A percentile compares a stretch with the other conserved stretches of the same genome.
Conservation (phyloP, 37 sponge, comb jelly and placozoan species). For the Bolinopsis microptera region DNA sequence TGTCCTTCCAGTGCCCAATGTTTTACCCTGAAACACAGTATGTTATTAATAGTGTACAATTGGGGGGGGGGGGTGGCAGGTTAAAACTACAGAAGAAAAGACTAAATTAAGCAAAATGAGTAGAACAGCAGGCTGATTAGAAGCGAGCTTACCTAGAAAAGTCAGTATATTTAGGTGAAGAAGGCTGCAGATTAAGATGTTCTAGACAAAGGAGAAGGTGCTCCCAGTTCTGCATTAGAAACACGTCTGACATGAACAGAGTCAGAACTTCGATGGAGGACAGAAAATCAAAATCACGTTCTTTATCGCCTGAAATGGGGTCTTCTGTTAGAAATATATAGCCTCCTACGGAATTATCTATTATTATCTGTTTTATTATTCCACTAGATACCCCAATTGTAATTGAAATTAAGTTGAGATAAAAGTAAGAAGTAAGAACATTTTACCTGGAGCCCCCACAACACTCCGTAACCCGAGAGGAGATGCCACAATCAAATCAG, state of each 20-base stretch:
- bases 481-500: conserved; percentile 94
- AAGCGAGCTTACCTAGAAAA: conserved; percentile 18
- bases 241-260: conserved; percentile 86
- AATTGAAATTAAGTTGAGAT: not conserved
- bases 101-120: not conserved
- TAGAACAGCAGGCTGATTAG: not conserved
- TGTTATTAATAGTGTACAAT: conserved; percentile 86
- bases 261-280: conserved; percentile 93
- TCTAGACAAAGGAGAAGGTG: conserved; percentile 69
- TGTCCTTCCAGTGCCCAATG: conserved; percentile 80
- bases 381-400: not conserved
- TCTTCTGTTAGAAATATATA: not conserved
- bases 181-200: not conserved
- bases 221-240: conserved; percentile 99
- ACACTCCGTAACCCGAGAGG: conserved; percentile 92
- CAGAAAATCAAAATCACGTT: conserved; percentile 87
- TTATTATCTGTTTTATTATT: not conserved
- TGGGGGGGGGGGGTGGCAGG: too few relatives aligned
- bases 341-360: not conserved
- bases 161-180: not conserved
- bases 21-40: conserved; percentile 80
- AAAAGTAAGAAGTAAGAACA: not conserved
- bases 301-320: conserved; percentile 83
- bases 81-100: not conserved
- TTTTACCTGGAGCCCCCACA: conserved; percentile 78